Evolutionary conservation across 2,888 invertebrate genomes (phyloP), one percentile per base, ranked within the genome.

Genomic region (Halictus quadricinctus): DNA sequence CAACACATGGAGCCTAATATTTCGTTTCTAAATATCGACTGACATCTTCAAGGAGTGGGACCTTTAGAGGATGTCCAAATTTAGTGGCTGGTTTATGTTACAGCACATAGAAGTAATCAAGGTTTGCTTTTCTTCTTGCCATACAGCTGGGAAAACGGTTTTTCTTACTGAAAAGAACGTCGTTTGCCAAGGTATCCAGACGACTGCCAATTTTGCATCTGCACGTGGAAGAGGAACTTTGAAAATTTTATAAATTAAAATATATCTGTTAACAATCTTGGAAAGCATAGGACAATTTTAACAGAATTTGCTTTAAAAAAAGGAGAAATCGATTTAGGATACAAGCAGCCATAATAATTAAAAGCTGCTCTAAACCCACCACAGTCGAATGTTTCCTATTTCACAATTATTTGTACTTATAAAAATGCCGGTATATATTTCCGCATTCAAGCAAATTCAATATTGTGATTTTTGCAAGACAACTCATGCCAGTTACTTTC

Each of bases 51-150:
- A 36, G 29, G 73, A 79, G 77, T 75, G 78, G 81, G 74, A 79
- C 77, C 77, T 79, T 84, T 72, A 50, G 79, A 79, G 80, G 75
- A 80, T 77, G 77, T 84, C 76, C 86, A 84, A 84, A 84, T 81
- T 84, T 86, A 84, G 86, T 72, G 74, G n/a, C 54, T 70, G 50
- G 79, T 86, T 81, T 86, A 84, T 66, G 64, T 81, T 84, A 41
- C 46, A 36, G 36, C 60, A 18, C 64, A 50, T 73, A 79, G 46
- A 72, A 72, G 76, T 78, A 81, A 79, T 84, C 79, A 36, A 77
- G 74, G 64, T 75, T 80, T 86, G 81, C 80, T 84, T 84, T 79
- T 21, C 66, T 43, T 76, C 70, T 79, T 50, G 79, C 66, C 18
- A 73, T 79, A 79, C 86, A 86, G 79, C 86, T 86, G 84, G 77